These are phyloP conservation scores for Lasioglossum malachurum DNA, from an alignment of 2,888 invertebrate species.

Conservation along the genomic window DNA sequence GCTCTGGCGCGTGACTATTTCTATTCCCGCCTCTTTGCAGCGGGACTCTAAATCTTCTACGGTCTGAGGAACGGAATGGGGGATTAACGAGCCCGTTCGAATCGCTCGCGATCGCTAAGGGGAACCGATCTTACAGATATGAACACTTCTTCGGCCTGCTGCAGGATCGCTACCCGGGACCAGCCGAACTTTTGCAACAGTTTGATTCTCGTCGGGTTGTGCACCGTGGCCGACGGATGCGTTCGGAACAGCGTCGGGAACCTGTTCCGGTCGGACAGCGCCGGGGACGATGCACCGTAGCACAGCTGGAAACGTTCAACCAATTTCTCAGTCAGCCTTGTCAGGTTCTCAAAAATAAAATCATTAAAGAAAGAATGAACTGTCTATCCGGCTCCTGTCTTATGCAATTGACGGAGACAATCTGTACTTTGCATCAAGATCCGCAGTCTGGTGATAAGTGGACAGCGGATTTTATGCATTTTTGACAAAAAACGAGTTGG, in stretches of 20 bases:
- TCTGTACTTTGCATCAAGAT: no score
- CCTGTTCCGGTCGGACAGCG: conserved; percentile 97
- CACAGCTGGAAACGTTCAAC: conserved; percentile 90
- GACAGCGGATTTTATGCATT: no score
- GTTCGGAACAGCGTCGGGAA: conserved; percentile 99
- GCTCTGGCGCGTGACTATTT: conserved; percentile 98
- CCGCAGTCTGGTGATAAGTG: conserved; percentile 70
- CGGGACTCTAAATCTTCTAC: conserved; percentile 98
- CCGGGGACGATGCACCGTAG: conserved; percentile 99
- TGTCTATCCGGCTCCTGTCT: no score
- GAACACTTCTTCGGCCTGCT: conserved; percentile 99
- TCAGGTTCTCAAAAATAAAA: neutral
- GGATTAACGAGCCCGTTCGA: neutral
- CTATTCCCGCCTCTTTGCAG: conserved; percentile 96
- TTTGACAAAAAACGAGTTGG: no score
- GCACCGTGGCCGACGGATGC: conserved; percentile 99
- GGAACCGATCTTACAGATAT: conserved; percentile 89
- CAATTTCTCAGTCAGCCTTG: neutral
- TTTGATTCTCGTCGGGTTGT: conserved; percentile 98
- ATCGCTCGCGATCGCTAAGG: neutral
- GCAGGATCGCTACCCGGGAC: conserved; percentile 98
- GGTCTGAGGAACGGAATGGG: conserved; percentile 87
- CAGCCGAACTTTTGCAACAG: conserved; percentile 99
- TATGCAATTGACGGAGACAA: no score
- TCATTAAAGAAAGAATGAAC: neutral